Evolutionary conservation across 2,888 invertebrate species (phyloP).

Genomic region (Oeneis ivallda): DNA sequence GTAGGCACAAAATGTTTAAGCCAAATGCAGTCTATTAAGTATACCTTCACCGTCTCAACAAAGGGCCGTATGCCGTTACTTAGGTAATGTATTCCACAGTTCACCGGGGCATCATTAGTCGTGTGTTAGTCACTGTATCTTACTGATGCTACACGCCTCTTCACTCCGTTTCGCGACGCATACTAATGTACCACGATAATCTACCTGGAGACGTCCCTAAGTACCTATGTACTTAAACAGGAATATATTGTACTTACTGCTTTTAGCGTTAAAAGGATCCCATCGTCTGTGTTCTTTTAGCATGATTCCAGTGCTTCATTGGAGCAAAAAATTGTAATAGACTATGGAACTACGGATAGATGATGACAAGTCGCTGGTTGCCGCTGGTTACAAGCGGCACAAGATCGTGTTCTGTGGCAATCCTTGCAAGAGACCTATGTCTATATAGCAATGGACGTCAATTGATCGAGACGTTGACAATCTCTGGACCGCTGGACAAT

Average conservation of each 20-base stretch:
- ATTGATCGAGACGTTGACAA: too few relatives aligned
- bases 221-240: constrained; percentile 24
- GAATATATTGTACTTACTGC: constrained; percentile 24
- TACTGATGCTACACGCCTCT: constrained; percentile 61
- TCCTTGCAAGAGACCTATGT: too few relatives aligned
- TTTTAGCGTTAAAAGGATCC: constrained; percentile 9
- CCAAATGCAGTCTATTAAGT: constrained; percentile 13
- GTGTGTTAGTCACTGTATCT: constrained; percentile 57
- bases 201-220: constrained; percentile 36
- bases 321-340: not conserved
- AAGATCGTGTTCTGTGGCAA: too few relatives aligned
- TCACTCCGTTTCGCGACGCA: constrained; percentile 49
- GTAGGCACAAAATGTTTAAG: constrained; percentile 2
- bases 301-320: not conserved
- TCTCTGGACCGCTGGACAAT: too few relatives aligned
- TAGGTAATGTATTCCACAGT: constrained; percentile 49
- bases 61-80: constrained; percentile 34
- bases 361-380: too few relatives aligned
- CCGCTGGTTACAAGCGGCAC: too few relatives aligned
- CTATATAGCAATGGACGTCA: too few relatives aligned
- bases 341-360: too few relatives aligned
- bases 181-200: constrained; percentile 45
- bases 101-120: constrained; percentile 52
- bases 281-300: not conserved
- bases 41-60: constrained; percentile 21